These are phyloP conservation scores for Champsocephalus gunnari DNA, from an alignment of 2,797 vertebrate species.

Conservation along the genomic window DNA sequence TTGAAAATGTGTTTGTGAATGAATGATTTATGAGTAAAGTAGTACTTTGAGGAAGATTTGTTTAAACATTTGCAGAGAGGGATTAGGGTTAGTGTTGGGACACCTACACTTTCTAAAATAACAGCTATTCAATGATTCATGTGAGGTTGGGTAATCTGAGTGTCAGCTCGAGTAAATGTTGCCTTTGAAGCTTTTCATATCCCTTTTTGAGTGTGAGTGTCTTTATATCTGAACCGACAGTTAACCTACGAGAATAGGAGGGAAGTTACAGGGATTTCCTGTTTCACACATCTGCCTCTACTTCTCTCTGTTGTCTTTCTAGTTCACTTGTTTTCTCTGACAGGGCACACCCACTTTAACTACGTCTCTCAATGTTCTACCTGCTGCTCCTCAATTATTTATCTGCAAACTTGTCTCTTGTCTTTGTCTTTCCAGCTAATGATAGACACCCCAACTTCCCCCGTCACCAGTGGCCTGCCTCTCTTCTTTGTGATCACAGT, in stretches of 20 bases:
- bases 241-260: slow-evolving; percentile 39
- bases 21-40: background rate
- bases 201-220: too few species aligned
- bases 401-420: background rate
- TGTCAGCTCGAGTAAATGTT: background rate
- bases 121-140: background rate
- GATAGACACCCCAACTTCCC: slow-evolving; percentile 99
- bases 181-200: background rate
- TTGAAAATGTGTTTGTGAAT: background rate
- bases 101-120: background rate
- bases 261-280: slow-evolving; percentile 61
- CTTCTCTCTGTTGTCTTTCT: slow-evolving; percentile 25
- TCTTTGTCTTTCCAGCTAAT: slow-evolving; percentile 89
- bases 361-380: background rate
- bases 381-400: background rate
- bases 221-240: slow-evolving; percentile 1
- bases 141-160: background rate
- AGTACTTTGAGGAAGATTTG: background rate
- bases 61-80: background rate
- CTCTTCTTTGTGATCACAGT: slow-evolving; percentile 99
- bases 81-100: too few species aligned
- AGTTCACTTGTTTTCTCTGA: background rate
- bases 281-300: slow-evolving; percentile 49
- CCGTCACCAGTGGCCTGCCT: slow-evolving; percentile 97
- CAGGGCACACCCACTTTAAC: background rate